A percentile compares a stretch with the other conserved stretches of the same genome.
These are phyloP conservation scores for Zingel zingel DNA, from an alignment of 2,113 vertebrate genomes.

Conservation along the genomic window DNA sequence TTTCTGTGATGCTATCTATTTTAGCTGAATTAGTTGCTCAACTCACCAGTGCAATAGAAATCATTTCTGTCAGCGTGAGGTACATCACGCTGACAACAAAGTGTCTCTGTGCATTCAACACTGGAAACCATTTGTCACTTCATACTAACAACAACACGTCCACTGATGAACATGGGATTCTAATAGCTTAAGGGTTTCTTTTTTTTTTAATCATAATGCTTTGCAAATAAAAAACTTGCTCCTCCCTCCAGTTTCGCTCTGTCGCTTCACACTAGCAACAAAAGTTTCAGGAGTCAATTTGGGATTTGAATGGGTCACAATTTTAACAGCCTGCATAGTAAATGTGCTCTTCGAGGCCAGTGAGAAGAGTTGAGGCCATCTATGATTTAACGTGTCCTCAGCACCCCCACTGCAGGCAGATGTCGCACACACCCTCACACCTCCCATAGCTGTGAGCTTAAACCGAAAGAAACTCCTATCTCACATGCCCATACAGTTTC, in stretches of 20 bases:
- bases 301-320: slow-evolving; percentile 58
- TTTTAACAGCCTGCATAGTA: slow-evolving; percentile 64
- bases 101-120: slow-evolving; percentile 17
- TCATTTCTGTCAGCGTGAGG: slow-evolving; percentile 12
- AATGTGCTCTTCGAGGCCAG: slow-evolving; percentile 53
- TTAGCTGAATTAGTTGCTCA: background rate
- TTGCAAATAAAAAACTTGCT: slow-evolving; percentile 10
- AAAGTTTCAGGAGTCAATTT: slow-evolving; percentile 46
- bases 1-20: background rate
- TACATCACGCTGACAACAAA: slow-evolving; percentile 16
- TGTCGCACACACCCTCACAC: slow-evolving; percentile 37
- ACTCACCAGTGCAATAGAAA: slow-evolving; percentile 16
- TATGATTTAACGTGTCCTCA: slow-evolving; percentile 69
- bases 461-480: slow-evolving; percentile 54
- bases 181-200: background rate
- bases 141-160: slow-evolving; percentile 21
- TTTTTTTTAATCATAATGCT: background rate
- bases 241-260: slow-evolving; percentile 27
- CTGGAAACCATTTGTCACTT: slow-evolving; percentile 43
- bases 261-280: slow-evolving; percentile 57
- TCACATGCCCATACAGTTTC: slow-evolving; percentile 34
- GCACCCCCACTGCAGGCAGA: slow-evolving; percentile 38
- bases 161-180: background rate
- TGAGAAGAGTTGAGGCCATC: slow-evolving; percentile 59
- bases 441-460: slow-evolving; percentile 39